These are phyloP conservation scores for Drosophila guanche DNA, from an alignment of 1,140 invertebrate genomes.

Conservation along the genomic window DNA sequence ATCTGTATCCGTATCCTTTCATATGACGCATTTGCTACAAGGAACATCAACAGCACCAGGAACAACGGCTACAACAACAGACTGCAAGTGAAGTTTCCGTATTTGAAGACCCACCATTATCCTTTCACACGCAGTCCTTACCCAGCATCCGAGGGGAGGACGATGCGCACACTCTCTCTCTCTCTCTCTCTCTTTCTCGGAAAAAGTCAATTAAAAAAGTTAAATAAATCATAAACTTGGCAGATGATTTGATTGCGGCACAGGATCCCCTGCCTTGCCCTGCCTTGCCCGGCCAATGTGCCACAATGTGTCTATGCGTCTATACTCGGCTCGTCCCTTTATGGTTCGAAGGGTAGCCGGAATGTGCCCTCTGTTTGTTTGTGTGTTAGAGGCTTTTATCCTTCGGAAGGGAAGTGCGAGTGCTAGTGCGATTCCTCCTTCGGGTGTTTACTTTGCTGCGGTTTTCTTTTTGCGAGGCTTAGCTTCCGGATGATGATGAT, in stretches of 20 bases:
- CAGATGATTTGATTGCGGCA: conserved; percentile 83
- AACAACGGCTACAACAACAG: conserved; percentile 15
- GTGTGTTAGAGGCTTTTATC: conserved; percentile 59
- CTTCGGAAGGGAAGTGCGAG: conserved; percentile 27
- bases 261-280: conserved; percentile 51
- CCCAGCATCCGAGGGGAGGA: conserved; percentile 27
- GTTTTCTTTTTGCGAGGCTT: conserved; percentile 72
- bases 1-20: conserved; percentile 51
- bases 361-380: conserved; percentile 39
- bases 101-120: conserved; percentile 76
- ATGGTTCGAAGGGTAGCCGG: conserved; percentile 1
- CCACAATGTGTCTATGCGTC: conserved; percentile 56
- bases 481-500: conserved; percentile 53
- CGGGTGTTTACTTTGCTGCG: conserved; percentile 70
- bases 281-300: conserved; percentile 20
- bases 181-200: conserved; percentile 39
- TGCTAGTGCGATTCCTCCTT: conserved; percentile 45
- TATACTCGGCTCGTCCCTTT: conserved; percentile 11
- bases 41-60: conserved; percentile 14
- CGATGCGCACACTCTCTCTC: background rate
- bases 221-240: conserved; percentile 83
- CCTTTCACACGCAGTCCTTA: conserved; percentile 76
- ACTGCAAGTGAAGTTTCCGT: conserved; percentile 70
- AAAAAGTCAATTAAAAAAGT: conserved; percentile 84
- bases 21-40: conserved; percentile 67